Conservation (phyloP, 2,797 vertebrate genomes). For the Propithecus perrieri region DNA sequence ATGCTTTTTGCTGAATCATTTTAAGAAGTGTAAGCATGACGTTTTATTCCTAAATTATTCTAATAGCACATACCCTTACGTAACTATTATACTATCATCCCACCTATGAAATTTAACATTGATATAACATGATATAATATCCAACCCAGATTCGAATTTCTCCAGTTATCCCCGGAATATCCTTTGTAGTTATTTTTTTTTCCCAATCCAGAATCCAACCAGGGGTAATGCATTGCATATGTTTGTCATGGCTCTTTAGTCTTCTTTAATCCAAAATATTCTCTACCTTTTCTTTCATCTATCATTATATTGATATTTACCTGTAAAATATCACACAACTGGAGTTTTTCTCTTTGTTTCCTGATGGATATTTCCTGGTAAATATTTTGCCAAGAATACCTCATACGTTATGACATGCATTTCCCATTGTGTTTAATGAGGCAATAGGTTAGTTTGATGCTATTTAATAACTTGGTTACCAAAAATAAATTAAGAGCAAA, state of each 20-base stretch:
- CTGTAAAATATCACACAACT: background rate
- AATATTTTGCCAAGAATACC: background rate
- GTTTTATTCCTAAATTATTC: background rate
- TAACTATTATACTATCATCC: background rate
- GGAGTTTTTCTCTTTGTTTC: background rate
- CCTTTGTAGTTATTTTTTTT: background rate
- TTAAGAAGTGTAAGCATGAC: background rate
- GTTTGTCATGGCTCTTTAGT: background rate
- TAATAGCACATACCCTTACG: background rate
- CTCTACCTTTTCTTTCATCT: background rate
- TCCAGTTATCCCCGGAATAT: background rate
- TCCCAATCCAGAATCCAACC: background rate
- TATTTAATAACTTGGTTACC: background rate
- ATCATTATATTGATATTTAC: background rate
- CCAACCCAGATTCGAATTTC: background rate
- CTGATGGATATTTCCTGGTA: background rate
- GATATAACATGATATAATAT: background rate
- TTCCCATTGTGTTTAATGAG: background rate
- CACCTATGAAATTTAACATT: background rate
- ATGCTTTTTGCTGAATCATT: background rate
- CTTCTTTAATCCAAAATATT: background rate
- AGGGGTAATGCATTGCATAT: background rate
- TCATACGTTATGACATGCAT: background rate
- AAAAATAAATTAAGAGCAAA: background rate
- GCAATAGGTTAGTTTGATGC: background rate